Evolutionary conservation across 2,888 invertebrate species (phyloP), one percentile per base, ranked within the genome.

Genomic region (Punctoribates punctum): DNA sequence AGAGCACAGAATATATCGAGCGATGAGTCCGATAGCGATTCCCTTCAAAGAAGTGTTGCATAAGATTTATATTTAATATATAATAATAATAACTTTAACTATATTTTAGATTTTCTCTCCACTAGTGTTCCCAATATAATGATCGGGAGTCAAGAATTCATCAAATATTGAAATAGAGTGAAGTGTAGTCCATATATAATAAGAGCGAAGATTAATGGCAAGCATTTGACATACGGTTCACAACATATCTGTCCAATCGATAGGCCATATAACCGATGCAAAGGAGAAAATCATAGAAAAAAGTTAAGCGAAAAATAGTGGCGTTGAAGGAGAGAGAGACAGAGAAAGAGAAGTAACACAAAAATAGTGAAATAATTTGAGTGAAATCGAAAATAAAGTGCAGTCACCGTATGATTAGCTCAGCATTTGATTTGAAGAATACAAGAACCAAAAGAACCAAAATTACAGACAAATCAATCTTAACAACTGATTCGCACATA

Each of bases 91-190:
- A 60, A 60, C 1, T 15, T 23, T 25, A 20, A 25, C 27, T 8
- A 3, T 25, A 27, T 38, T 67, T 29, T 67, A 67, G 34, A 67
- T 67, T 67, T 34, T 67, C 2, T 23, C 9, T 67, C 5, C 62
- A 29, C 25, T 62, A 29, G 13, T 62, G 25, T 17, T 27, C 17
- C 15, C 62, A 8, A 34, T 38, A 67, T 67, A 67, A 67, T 67
- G 65, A 67, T 67, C 34, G 11, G 25, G 38, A 72, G 72, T 46
- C 27, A 72, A 72, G 72, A 72, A 72, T 72, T 72, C 48, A 72
- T 72, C 72, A 72, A 72, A 72, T 72, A 72, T 72, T 72, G 46
- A 72, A 72, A 67, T 34, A 42, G 42, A 67, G 65, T 42, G 25
- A 29, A 60, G 25, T 60, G 25, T 4, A 25, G 72, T 42, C 72